Conservation (phyloP, 2,113 vertebrate genomes). For the Oryzias melastigma region DNA sequence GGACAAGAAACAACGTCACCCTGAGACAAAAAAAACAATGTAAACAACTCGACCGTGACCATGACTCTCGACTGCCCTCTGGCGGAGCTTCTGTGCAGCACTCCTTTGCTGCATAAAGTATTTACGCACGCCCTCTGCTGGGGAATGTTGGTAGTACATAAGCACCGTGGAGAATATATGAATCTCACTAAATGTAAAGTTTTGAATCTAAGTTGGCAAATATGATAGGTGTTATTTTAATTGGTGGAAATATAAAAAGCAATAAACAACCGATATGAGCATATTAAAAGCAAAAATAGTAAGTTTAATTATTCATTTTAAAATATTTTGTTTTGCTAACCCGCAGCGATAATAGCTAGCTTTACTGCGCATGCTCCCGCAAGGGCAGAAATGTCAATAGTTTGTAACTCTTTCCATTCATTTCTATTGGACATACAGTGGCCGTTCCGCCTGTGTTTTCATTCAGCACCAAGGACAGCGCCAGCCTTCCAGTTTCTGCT, state of each 20-base stretch:
- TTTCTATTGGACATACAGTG: not conserved
- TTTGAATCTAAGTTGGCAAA: no score
- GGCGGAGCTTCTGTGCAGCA: not conserved
- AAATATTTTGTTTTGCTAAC: no score
- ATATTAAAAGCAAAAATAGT: no score
- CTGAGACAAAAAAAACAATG: not conserved
- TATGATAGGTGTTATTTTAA: no score
- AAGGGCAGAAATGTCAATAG: no score
- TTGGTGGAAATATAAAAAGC: no score
- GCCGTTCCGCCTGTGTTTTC: not conserved
- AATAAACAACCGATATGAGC: no score
- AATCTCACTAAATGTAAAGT: no score
- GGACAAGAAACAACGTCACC: constrained; percentile 9
- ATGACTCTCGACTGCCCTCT: constrained; percentile 20
- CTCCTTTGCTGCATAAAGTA: not conserved
- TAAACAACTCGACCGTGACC: not conserved
- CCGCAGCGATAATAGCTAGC: no score
- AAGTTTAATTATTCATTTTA: no score
- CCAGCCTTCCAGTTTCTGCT: not conserved
- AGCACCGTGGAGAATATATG: not conserved
- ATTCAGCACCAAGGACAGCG: constrained; percentile 16
- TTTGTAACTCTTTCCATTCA: no score
- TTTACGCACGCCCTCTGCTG: constrained; percentile 22
- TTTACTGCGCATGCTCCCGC: no score
- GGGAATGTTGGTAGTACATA: not conserved